These are phyloP conservation scores for Pseudoatta argentina DNA, from an alignment of 1,140 invertebrate species.

Conservation along the genomic window DNA sequence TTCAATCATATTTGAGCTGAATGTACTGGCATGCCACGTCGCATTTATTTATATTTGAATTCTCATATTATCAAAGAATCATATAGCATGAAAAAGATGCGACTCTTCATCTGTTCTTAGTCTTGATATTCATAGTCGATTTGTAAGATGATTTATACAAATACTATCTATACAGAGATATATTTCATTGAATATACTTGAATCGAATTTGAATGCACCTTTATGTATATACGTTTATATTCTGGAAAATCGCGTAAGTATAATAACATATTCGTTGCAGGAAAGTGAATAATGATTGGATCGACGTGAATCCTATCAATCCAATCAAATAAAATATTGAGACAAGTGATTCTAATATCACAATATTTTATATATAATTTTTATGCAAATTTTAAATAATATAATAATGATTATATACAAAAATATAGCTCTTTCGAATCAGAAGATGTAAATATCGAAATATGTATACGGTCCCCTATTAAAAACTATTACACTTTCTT, in stretches of 20 bases:
- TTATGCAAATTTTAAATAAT: conserved; percentile 21
- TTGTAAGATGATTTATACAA: neutral
- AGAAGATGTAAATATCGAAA: conserved; percentile 32
- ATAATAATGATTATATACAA: neutral
- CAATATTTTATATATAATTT: conserved; percentile 8
- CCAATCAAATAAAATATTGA: neutral
- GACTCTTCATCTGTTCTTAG: conserved; percentile 46
- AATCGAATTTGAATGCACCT: conserved; percentile 29
- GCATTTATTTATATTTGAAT: conserved; percentile 65
- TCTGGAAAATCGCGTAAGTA: conserved; percentile 40
- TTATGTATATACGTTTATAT: conserved; percentile 45
- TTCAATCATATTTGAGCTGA: conserved; percentile 50
- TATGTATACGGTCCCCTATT: neutral
- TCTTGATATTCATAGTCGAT: conserved; percentile 38
- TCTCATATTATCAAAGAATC: conserved; percentile 62
- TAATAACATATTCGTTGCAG: neutral
- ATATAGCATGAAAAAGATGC: conserved; percentile 72
- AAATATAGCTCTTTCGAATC: conserved; percentile 26
- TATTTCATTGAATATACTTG: conserved; percentile 10
- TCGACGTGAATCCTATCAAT: neutral
- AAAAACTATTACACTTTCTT: conserved; percentile 40
- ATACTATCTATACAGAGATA: conserved; percentile 15
- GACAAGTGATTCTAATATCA: conserved; percentile 11
- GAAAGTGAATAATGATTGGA: neutral
- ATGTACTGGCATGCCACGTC: conserved; percentile 73